Evolutionary conservation across 2,113 vertebrate genomes (phyloP), one percentile per base, ranked within the genome.

Genomic region (Crotalus horridus): DNA sequence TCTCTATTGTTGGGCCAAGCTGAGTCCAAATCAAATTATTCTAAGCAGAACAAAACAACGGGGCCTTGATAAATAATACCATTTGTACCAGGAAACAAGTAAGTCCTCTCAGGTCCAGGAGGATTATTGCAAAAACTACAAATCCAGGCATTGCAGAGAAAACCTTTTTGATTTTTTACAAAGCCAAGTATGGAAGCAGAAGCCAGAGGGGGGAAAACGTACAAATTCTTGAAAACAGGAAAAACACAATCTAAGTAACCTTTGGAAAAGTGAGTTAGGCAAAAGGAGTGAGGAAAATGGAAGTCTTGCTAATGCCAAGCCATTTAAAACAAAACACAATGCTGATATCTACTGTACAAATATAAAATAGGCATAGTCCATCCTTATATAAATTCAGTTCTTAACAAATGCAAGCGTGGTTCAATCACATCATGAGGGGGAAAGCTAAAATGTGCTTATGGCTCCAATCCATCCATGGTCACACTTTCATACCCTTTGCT

Each of bases 21-120:
- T 43, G 12, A 46, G 29, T 5, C 33, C 51, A 94, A 93, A 91
- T 89, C 87, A 94, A 96, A 33, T 23, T 93, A 93, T 59, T 90
- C 55, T 39, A 85, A 64, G 11, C 20, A 85, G 92, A 94, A 54
- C 61, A 85, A 59, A 46, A 86, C 29, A 88, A 95, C 96, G 92
- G 0, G 6, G 9, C 3, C 55, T 94, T 93, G 89, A 93, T 29
- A 93, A 93, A 95, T 95, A 93, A 21, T 24, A 54, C 55, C 87
- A 46, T 87, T n/a, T 94, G 56, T 94, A 93, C 85, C 46, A 95
- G 89, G 93, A 43, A 91, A 90, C 11, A n/a, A 87, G 46, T 86
- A 94, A 93, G 23, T 96, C 91, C 91, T 94, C 92, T 96, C 94
- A 94, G 89, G 85, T 94, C 94, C 64, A n/a, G 4, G 51, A 58